A percentile compares a stretch with the other conserved stretches of the same genome.
phyloP scores from a whole-genome alignment of 2,797 vertebrate species.

The Sebastes melanostomus region DNA sequence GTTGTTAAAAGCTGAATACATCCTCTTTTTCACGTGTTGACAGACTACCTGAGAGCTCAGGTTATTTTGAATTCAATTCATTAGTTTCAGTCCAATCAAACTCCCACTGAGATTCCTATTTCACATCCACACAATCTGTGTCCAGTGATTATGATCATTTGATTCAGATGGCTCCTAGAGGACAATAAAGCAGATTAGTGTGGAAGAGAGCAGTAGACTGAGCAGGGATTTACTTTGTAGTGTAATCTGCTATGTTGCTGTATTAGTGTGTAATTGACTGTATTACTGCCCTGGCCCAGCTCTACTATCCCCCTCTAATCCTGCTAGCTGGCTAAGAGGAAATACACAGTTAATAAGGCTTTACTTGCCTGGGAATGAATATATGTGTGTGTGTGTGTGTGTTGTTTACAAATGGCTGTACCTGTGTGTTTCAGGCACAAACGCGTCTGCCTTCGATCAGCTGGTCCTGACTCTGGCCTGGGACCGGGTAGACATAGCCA shows the following conservation, averaged over 20 bases:
- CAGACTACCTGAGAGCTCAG: neutral
- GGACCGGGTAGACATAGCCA: conserved; percentile 99
- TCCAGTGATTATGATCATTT: conserved; percentile 6
- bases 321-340: conserved; percentile 39
- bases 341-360: conserved; percentile 41
- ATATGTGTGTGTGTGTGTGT: neutral
- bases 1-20: neutral
- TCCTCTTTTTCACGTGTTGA: neutral
- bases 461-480: conserved; percentile 97
- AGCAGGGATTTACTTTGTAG: conserved; percentile 48
- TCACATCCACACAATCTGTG: neutral
- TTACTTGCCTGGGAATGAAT: conserved; percentile 14
- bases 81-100: neutral
- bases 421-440: conserved; percentile 86
- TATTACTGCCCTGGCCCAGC: conserved; percentile 34
- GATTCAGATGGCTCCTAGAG: conserved; percentile 21
- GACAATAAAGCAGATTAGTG: conserved; percentile 37
- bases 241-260: conserved; percentile 53
- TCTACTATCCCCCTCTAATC: conserved; percentile 48
- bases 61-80: neutral
- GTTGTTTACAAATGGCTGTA: conserved; percentile 1
- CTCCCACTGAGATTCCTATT: neutral
- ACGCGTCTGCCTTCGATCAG: conserved; percentile 95
- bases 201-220: conserved; percentile 33
- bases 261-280: conserved; percentile 60